Evolutionary conservation across 2,888 invertebrate species (phyloP).

Genomic region (Melinopterus prodromus): DNA sequence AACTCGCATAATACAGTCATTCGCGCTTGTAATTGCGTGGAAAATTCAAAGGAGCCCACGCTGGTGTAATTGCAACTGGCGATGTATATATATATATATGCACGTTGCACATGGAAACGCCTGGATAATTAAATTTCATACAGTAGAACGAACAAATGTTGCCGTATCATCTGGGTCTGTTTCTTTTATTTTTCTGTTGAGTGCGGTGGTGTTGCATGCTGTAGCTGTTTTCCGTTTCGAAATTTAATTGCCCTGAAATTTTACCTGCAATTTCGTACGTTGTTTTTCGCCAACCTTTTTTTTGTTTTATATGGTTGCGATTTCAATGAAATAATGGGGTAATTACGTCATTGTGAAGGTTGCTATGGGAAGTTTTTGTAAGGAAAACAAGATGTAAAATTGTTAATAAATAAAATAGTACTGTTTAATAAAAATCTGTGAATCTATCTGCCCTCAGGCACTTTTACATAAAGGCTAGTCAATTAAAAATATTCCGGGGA

Average conservation of each 20-base stretch:
- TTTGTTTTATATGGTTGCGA: neutral
- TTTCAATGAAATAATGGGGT: neutral
- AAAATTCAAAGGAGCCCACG: neutral
- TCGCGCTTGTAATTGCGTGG: too few species aligned
- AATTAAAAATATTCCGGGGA: too few species aligned
- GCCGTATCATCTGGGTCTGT: neutral
- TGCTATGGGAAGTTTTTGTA: neutral
- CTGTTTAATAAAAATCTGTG: too few species aligned
- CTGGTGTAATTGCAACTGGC: neutral
- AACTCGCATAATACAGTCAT: neutral
- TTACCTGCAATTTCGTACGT: neutral
- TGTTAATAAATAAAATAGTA: too few species aligned
- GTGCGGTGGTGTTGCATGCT: neutral
- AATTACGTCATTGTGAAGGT: neutral
- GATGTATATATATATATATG: neutral
- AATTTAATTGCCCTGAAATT: neutral
- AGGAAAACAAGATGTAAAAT: neutral
- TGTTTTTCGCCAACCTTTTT: neutral
- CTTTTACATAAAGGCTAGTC: too few species aligned
- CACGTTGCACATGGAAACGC: neutral
- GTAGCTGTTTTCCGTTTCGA: neutral
- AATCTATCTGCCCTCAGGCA: too few species aligned
- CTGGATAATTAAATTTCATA: neutral
- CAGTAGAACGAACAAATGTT: neutral
- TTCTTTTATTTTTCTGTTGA: neutral